Percentiles rank a stretch among this genome's conserved stretches.
These are phyloP conservation scores for Acanthococcus lagerstroemiae DNA, from an alignment of 2,888 invertebrate species.

Conservation along the genomic window DNA sequence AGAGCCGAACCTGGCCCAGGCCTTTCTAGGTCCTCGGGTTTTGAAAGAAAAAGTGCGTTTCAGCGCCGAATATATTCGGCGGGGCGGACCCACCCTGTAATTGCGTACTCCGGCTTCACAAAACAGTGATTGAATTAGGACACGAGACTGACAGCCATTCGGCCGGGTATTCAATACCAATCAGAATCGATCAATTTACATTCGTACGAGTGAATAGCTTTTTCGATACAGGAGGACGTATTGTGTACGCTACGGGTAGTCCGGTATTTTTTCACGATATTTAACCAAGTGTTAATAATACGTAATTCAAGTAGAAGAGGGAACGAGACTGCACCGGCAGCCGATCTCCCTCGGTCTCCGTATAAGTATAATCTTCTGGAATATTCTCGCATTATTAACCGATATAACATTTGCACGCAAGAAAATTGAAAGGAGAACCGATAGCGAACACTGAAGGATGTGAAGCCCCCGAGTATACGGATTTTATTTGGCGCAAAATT, in stretches of 20 bases:
- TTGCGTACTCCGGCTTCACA: neutral
- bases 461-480: no score
- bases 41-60: neutral
- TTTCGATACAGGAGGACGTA: neutral
- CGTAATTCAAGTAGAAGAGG: neutral
- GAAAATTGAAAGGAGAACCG: no score
- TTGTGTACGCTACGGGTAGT: neutral
- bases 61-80: neutral
- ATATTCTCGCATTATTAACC: no score
- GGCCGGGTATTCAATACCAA: constrained; percentile 1
- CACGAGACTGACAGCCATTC: constrained; percentile 2
- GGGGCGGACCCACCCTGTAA: constrained; percentile 1
- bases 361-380: no score
- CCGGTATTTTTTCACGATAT: neutral
- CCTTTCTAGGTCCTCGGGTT: no score
- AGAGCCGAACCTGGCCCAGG: no score
- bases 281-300: neutral
- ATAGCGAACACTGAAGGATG: no score
- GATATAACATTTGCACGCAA: no score
- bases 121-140: constrained; percentile 1
- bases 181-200: constrained; percentile 7
- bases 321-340: no score
- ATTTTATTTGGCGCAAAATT: no score
- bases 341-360: no score
- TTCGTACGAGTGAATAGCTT: neutral